Evolutionary conservation across 1,140 invertebrate species (phyloP).

Genomic region (Campoletis sonorensis): DNA sequence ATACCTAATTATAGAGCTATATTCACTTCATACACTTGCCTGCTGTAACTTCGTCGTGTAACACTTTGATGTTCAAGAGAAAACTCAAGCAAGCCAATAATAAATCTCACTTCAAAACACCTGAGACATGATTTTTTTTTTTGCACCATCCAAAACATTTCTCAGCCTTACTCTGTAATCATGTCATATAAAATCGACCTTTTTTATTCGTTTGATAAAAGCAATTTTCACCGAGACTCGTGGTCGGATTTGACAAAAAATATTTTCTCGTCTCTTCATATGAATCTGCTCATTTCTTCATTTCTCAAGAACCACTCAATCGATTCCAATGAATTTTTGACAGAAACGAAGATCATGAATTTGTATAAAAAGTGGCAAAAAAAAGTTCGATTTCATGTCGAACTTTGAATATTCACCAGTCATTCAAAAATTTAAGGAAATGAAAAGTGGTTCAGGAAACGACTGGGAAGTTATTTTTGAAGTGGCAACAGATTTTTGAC

Average conservation of each 20-base stretch:
- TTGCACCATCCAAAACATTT: background rate
- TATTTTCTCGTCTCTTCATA: too few relatives aligned
- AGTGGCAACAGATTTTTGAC: too few relatives aligned
- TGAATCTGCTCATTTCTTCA: too few relatives aligned
- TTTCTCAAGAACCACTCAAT: background rate
- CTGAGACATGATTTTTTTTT: constrained; percentile 5
- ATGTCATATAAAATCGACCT: background rate
- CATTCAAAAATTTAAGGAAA: too few relatives aligned
- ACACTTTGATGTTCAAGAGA: background rate
- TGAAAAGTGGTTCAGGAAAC: too few relatives aligned
- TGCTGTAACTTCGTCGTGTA: background rate
- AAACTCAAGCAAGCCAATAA: constrained; percentile 20
- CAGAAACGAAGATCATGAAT: background rate
- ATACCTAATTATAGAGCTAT: background rate
- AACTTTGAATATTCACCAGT: too few relatives aligned
- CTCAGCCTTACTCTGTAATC: background rate
- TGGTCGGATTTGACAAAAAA: too few relatives aligned
- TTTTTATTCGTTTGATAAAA: too few relatives aligned
- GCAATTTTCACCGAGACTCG: too few relatives aligned
- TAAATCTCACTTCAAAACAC: background rate
- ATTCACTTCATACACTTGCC: background rate
- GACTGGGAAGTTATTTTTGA: too few relatives aligned
- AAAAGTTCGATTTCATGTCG: too few relatives aligned
- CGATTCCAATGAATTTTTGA: background rate
- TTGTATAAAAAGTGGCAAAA: too few relatives aligned